Evolutionary conservation across 2,797 vertebrate species (phyloP).

Genomic region (Scleropages formosus): DNA sequence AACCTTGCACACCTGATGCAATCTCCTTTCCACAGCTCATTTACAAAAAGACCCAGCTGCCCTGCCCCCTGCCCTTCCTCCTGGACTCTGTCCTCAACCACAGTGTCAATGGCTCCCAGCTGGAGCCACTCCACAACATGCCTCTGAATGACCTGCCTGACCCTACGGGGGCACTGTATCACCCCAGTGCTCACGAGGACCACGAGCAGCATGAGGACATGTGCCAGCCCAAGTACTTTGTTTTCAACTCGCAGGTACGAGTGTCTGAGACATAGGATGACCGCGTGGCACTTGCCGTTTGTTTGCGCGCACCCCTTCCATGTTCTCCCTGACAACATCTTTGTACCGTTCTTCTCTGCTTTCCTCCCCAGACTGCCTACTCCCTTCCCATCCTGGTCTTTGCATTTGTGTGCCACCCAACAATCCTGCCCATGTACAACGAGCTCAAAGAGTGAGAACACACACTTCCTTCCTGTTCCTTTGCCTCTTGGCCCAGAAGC

Average conservation of each 20-base stretch:
- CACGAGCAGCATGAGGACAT: conserved; percentile 65
- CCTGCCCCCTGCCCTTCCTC: conserved; percentile 84
- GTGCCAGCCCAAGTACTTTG: conserved; percentile 89
- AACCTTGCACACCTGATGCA: not conserved
- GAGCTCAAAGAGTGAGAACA: conserved; percentile 92
- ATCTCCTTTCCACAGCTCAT: conserved; percentile 68
- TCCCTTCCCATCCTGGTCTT: conserved; percentile 94
- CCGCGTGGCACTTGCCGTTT: too few species aligned
- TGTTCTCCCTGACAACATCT: not conserved
- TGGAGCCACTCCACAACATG: conserved; percentile 67
- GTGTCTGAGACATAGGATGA: not conserved
- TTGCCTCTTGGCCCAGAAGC: too few species aligned
- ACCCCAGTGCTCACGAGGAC: conserved; percentile 62
- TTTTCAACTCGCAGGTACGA: conserved; percentile 91
- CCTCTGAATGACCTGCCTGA: conserved; percentile 65
- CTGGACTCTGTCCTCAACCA: conserved; percentile 67
- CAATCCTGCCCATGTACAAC: conserved; percentile 97
- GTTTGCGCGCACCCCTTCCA: too few species aligned
- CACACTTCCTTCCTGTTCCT: not conserved
- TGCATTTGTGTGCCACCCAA: conserved; percentile 96
- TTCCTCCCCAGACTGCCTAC: conserved; percentile 84
- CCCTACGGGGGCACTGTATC: conserved; percentile 63
- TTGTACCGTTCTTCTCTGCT: not conserved
- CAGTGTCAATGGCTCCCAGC: conserved; percentile 72
- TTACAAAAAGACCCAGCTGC: conserved; percentile 91